Evolutionary conservation across 2,888 invertebrate species (phyloP), one percentile per base, ranked within the genome.

Genomic region (Thysanoteuthis rhombus): DNA sequence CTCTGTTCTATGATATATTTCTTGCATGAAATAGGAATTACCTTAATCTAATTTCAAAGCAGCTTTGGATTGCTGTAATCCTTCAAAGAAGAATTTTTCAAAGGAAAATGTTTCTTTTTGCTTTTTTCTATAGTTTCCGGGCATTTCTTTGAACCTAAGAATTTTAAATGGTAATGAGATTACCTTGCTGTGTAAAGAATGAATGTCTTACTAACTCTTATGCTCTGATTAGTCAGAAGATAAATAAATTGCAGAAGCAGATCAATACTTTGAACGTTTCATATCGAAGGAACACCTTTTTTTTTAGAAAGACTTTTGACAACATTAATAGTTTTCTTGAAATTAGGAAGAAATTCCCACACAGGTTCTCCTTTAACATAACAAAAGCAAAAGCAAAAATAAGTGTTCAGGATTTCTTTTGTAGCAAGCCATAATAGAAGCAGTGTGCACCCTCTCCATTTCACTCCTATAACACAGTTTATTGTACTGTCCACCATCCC

Each of bases 21-120:
- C 75, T 75, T 75, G 75, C 75, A 75, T 75, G 75, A 75, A 75
- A n/a, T 75, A n/a, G n/a, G n/a, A 75, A 75, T 75, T n/a, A 75
- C n/a, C n/a, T 75, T 75, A 75, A 75, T 75, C 75, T 75, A 16
- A 75, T 75, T 75, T n/a, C 75, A 75, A 75, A 75, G n/a, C n/a
- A 10, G n/a, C 75, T 75, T 75, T 75, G 75, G 75, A 75, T 75
- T 75, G 75, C n/a, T 75, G 10, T 75, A 75, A 75, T 75, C 75
- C 75, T 75, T 75, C 75, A 75, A 75, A 75, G 75, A 75, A 75
- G n/a, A 75, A 75, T 36, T 75, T 75, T 75, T 75, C n/a, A 75
- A n/a, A 16, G 75, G n/a, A 75, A 75, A 75, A n/a, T 36, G 16
- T n/a, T 75, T 75, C n/a, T 75, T 75, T 75, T n/a, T 75, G 2